A percentile compares a stretch with the other conserved stretches of the same genome.
Evolutionary conservation across 2,113 vertebrate species (phyloP).

Genomic region (Corythornis vintsioides): DNA sequence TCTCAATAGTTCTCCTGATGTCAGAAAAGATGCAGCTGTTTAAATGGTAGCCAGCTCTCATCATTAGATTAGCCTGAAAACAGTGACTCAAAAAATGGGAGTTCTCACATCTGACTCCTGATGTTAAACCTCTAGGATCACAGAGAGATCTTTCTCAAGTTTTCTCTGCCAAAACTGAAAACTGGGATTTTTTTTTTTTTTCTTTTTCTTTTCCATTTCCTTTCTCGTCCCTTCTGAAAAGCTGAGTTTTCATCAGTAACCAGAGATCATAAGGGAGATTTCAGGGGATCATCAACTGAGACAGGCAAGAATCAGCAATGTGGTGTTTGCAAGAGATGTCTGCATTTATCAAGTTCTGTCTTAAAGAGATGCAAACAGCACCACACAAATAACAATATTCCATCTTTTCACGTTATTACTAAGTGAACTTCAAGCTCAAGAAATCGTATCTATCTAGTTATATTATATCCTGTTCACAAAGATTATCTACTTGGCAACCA

Average conservation of each 20-base stretch:
- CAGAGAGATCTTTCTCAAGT: neutral
- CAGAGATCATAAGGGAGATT: neutral
- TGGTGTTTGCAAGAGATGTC: neutral
- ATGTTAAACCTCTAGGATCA: neutral
- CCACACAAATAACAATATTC: neutral
- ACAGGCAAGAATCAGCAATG: neutral
- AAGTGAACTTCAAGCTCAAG: neutral
- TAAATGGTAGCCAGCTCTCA: conserved; percentile 5
- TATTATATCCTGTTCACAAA: neutral
- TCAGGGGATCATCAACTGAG: neutral
- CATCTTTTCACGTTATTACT: neutral
- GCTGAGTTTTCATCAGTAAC: neutral
- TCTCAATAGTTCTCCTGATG: conserved; percentile 15
- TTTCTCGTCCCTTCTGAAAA: neutral
- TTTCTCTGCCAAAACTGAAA: neutral
- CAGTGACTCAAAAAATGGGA: neutral
- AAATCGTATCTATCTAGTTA: neutral
- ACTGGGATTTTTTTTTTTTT: neutral
- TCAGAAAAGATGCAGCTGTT: conserved; percentile 36
- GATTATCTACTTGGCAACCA: neutral
- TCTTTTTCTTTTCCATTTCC: neutral
- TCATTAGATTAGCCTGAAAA: conserved; percentile 27
- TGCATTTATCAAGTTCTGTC: neutral
- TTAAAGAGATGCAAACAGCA: neutral
- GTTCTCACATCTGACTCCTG: neutral